These are phyloP conservation scores for Chymomyza caudatula DNA, from an alignment of 2,888 invertebrate genomes.

Conservation along the genomic window DNA sequence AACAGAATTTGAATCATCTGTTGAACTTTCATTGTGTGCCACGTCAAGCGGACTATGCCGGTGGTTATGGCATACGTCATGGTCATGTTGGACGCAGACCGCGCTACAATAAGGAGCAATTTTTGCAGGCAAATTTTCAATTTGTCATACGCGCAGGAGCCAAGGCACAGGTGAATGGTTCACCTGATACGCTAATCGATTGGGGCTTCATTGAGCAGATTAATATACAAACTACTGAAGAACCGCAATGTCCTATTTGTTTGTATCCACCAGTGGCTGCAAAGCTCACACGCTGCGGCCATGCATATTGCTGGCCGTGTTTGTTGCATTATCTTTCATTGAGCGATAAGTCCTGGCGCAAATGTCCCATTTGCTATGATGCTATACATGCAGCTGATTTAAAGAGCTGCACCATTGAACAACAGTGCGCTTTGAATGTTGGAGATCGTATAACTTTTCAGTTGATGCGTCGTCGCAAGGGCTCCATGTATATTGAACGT, in stretches of 20 bases:
- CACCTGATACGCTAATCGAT: constrained; percentile 93
- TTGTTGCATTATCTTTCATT: constrained; percentile 93
- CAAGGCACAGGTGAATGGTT: constrained; percentile 84
- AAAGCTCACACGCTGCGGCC: constrained; percentile 96
- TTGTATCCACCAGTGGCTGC: constrained; percentile 91
- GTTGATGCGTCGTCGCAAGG: constrained; percentile 90
- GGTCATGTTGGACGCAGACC: constrained; percentile 74
- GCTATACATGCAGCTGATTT: constrained; percentile 88
- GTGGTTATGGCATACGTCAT: constrained; percentile 44
- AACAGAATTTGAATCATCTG: constrained; percentile 95
- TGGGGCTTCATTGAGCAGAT: constrained; percentile 97
- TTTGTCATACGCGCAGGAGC: constrained; percentile 92
- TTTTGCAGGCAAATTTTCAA: constrained; percentile 96
- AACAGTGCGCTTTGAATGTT: constrained; percentile 75
- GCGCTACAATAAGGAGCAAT: constrained; percentile 95
- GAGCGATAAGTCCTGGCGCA: constrained; percentile 88
- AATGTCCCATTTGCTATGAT: constrained; percentile 96
- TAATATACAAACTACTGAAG: constrained; percentile 83
- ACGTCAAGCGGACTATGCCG: constrained; percentile 77
- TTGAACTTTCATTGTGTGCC: constrained; percentile 93
- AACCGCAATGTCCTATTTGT: constrained; percentile 93
- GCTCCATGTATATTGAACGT: constrained; percentile 77
- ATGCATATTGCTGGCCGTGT: constrained; percentile 97
- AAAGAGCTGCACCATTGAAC: constrained; percentile 83
- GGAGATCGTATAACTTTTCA: constrained; percentile 87